Percentiles rank a stretch among this genome's conserved stretches.
Conservation (phyloP, 2,797 vertebrate genomes). For the Tragopan temminckii region DNA sequence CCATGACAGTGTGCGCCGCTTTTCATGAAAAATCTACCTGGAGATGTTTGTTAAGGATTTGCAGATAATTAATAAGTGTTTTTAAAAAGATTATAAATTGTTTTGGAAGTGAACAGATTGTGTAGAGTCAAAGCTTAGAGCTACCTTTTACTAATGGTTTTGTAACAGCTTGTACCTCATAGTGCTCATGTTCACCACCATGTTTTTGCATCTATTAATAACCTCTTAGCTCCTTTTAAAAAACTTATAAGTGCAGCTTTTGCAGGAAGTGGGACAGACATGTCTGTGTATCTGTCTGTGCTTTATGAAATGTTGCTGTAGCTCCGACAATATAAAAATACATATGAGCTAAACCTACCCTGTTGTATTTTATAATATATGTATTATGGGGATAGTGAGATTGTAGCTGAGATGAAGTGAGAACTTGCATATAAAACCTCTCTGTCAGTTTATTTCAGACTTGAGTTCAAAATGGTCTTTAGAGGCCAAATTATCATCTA, state of each 20-base stretch:
- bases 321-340: conserved; percentile 45
- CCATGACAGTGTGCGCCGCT: background rate
- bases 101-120: background rate
- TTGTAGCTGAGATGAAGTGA: background rate
- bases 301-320: conserved; percentile 40
- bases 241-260: background rate
- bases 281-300: conserved; percentile 32
- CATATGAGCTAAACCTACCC: background rate
- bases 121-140: background rate
- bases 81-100: background rate
- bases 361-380: conserved; percentile 35
- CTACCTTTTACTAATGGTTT: background rate
- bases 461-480: background rate
- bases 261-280: conserved; percentile 52
- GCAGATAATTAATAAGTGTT: background rate
- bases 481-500: background rate
- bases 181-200: background rate
- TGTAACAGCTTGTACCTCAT: background rate
- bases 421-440: conserved; percentile 14
- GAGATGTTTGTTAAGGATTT: background rate
- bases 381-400: conserved; percentile 24
- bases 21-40: background rate
- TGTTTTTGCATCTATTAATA: background rate
- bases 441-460: background rate
- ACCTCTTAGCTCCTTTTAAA: conserved; percentile 35